Evolutionary conservation across 2,888 invertebrate species (phyloP), one percentile per base, ranked within the genome.

Genomic region (Pterostichus niger): DNA sequence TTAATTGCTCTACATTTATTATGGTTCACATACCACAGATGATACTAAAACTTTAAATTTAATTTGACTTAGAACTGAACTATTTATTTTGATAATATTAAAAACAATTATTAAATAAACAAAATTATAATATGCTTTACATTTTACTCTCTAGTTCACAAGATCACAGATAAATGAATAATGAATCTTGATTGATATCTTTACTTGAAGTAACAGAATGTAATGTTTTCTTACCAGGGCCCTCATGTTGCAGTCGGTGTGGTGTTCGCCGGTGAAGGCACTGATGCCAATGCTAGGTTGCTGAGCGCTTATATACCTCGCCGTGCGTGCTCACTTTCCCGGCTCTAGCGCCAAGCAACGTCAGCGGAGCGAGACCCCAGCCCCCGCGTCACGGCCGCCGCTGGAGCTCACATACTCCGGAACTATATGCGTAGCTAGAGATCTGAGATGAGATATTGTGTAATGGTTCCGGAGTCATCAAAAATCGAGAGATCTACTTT

Each of bases 191-290:
- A 24, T 24, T 24, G 4, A 44, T 2, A 1, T 10, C 4, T 44
- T 10, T 10, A 11, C 44, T 11, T 10, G 11, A 2, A 10, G 5
- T 49, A 49, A 49, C 11, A 49, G 49, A n/a, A n/a, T 49, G n/a
- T n/a, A n/a, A 44, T 44, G 5, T 44, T 49, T 49, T 49, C 82
- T 82, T 82, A 82, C 82, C 82, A 82, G 61, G 40, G 52, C 75
- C 76, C 73, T 82, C 82, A 82, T 82, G 82, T 73, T 81, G 73
- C 15, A 35, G 24, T 44, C 56, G 35, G 13, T 82, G 75, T 82
- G 35, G n/a, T 82, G 75, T 82, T n/a, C 17, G 82, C 76, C 82
- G 76, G 61, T 75, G 82, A 82, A 82, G 82, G 82, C 82, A 82
- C 82, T 82, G 82, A 82, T 82, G 46, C 24, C 56, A 10, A 13